Evolutionary conservation across 1,140 invertebrate genomes (phyloP).

Genomic region (Neodiprion pinetum): DNA sequence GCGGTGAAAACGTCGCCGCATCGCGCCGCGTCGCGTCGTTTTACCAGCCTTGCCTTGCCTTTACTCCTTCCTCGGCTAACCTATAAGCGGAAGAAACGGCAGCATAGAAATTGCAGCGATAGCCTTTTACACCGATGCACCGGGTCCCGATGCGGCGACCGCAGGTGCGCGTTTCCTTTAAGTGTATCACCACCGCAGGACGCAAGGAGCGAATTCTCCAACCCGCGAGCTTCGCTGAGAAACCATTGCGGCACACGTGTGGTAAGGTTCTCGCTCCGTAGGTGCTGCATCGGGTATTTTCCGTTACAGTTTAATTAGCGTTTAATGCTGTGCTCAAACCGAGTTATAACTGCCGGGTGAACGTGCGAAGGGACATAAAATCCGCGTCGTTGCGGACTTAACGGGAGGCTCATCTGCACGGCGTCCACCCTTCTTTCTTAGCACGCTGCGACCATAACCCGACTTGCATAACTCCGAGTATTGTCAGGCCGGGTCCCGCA

Average conservation of each 20-base stretch:
- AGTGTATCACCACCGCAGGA: background rate
- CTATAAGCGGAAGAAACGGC: constrained; percentile 7
- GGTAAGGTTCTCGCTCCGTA: background rate
- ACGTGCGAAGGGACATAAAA: background rate
- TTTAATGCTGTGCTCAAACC: background rate
- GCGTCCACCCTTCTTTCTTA: background rate
- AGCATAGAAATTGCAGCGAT: background rate
- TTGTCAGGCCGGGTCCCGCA: background rate
- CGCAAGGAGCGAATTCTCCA: background rate
- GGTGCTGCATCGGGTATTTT: too few species aligned
- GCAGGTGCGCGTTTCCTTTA: constrained; percentile 1
- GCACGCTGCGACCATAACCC: background rate
- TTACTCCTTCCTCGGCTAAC: background rate
- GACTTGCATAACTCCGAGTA: background rate
- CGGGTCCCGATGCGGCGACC: background rate
- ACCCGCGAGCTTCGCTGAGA: background rate
- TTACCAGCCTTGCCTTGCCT: background rate
- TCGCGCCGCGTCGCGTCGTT: background rate
- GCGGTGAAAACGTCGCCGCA: background rate
- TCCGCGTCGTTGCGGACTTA: background rate
- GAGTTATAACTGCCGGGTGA: background rate
- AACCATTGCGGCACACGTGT: background rate
- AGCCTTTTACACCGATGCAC: background rate
- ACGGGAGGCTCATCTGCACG: too few species aligned
- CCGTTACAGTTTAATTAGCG: constrained; percentile 4